phyloP scores from a whole-genome alignment of 1,140 invertebrate species.

The Papilio polytes region DNA sequence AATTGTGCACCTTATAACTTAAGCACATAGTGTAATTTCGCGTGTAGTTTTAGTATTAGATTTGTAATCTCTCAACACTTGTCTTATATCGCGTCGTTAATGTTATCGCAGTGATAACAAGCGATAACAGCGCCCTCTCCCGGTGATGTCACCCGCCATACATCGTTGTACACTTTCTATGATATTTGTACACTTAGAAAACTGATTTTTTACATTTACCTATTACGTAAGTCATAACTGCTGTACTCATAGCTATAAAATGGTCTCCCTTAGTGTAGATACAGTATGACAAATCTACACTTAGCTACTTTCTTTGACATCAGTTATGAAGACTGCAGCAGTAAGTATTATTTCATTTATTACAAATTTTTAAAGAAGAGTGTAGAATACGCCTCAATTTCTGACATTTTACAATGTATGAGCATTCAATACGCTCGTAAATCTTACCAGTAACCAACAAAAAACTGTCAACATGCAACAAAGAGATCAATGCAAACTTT shows the following conservation, averaged over 20 bases:
- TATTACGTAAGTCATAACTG: not conserved
- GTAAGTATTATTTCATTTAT: no score
- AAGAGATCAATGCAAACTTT: no score
- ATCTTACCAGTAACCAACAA: no score
- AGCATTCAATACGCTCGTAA: no score
- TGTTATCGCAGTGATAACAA: not conserved
- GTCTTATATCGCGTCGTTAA: slow-evolving; percentile 27
- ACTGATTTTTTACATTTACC: not conserved
- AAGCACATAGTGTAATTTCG: not conserved
- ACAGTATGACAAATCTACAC: not conserved
- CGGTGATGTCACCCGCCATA: slow-evolving; percentile 7
- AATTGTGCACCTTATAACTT: not conserved
- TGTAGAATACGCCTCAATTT: no score
- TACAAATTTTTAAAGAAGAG: no score
- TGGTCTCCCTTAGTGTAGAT: not conserved
- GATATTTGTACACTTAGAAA: not conserved
- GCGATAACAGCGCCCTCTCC: slow-evolving; percentile 13
- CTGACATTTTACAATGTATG: no score
- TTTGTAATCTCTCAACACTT: slow-evolving; percentile 25
- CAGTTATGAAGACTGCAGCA: not conserved
- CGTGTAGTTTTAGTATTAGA: not conserved
- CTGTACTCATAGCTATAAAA: not conserved
- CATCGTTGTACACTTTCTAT: not conserved
- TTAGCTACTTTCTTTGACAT: not conserved
- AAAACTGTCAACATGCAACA: no score